These are phyloP conservation scores for Dunckerocampus dactyliophorus DNA, from an alignment of 2,113 vertebrate genomes.

Conservation along the genomic window DNA sequence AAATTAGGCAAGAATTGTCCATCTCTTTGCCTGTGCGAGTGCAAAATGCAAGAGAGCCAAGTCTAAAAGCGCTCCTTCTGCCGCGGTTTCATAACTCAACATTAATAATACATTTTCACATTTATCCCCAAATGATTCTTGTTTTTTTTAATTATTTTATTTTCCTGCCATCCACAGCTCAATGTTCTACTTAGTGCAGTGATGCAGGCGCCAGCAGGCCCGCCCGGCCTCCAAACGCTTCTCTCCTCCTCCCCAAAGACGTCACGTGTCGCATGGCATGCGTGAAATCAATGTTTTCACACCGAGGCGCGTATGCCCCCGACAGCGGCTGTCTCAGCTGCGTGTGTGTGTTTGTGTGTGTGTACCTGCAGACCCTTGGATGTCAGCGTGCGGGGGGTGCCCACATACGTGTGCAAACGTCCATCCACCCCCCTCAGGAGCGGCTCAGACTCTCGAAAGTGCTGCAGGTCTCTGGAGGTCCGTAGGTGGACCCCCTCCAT, in stretches of 20 bases:
- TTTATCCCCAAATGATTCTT: slow-evolving; percentile 5
- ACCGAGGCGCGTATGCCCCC: slow-evolving; percentile 33
- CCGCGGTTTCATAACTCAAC: slow-evolving; percentile 8
- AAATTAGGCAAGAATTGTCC: slow-evolving; percentile 11
- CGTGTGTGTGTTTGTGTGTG: slow-evolving; percentile 8
- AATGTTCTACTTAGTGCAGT: slow-evolving; percentile 25
- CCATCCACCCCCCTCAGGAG: slow-evolving; percentile 87
- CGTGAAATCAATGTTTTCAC: slow-evolving; percentile 66
- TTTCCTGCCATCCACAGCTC: background rate
- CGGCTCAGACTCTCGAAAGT: slow-evolving; percentile 89
- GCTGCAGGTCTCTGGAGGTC: slow-evolving; percentile 92
- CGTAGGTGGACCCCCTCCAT: slow-evolving; percentile 91
- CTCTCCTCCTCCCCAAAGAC: slow-evolving; percentile 17
- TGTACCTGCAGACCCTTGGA: slow-evolving; percentile 84
- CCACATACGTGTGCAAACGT: slow-evolving; percentile 85
- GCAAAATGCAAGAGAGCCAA: slow-evolving; percentile 9
- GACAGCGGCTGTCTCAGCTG: slow-evolving; percentile 15
- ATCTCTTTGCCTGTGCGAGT: background rate
- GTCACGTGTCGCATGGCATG: slow-evolving; percentile 41
- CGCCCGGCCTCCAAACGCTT: slow-evolving; percentile 38
- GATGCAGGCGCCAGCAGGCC: slow-evolving; percentile 24
- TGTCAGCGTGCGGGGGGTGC: slow-evolving; percentile 75
- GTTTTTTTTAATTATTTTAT: background rate
- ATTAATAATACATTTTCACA: slow-evolving; percentile 20
- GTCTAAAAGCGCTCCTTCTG: background rate